Evolutionary conservation across 1,140 invertebrate genomes (phyloP), one percentile per base, ranked within the genome.

Genomic region (Mylabris phalerata): DNA sequence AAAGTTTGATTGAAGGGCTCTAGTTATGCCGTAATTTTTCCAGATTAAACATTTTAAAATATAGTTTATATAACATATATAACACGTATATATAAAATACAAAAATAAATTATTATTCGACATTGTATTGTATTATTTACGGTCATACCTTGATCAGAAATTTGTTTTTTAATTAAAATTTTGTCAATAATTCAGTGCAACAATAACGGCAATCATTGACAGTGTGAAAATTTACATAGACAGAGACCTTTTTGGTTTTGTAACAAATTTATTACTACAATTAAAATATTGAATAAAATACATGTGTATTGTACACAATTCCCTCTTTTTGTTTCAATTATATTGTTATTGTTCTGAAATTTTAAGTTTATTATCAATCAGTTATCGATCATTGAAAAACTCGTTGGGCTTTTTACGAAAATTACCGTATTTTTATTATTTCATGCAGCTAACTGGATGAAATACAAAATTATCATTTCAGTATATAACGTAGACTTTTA

Each of bases 201-300:
- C 46, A 54, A 54, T 54, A 54, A 54, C 51, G 7, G 10, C 51
- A 46, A 54, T 54, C 51, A 54, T 46, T 45, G 51, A 54, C 51
- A 54, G 51, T 54, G 51, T 54, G 51, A 54, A 54, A 54, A 54
- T 54, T 54, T 54, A 54, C 51, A 54, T 54, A 45, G 42, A 32
- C 50, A 10, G 9, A n/a, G 19, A 45, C 51, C 39, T 54, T 54
- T 54, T 45, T 26, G n/a, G 46, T 26, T 38, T 39, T 45, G 26
- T 44, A 42, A 45, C 42, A 11, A 54, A 54, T 54, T 54, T 54
- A 54, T 46, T 26, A 45, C 51, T 27, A 38, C 42, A 45, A 54
- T 46, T 46, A 26, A 19, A 32, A 32, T 32, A 7, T 32, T 2
- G 32, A 32, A 32, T 32, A 32, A 32, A 32, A 32, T 32, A 4